Percentiles rank a stretch among this genome's conserved stretches.
These are phyloP conservation scores for Gambusia affinis DNA, from an alignment of 2,113 vertebrate genomes.

Conservation along the genomic window DNA sequence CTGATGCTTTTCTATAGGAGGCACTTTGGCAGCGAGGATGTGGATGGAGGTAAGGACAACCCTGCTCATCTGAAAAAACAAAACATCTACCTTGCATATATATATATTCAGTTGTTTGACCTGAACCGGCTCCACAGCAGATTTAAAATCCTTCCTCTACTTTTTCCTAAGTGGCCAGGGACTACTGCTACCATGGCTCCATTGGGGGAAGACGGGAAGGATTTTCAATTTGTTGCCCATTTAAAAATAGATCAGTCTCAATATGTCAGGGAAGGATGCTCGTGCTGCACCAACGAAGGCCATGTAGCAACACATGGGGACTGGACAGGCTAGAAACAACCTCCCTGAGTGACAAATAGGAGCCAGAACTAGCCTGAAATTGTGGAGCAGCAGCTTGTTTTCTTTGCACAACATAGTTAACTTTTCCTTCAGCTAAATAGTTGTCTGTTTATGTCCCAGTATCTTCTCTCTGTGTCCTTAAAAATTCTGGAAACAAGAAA, in stretches of 20 bases:
- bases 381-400: conserved; percentile 50
- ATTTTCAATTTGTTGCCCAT: conserved; percentile 81
- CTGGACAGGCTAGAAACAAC: conserved; percentile 11
- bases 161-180: conserved; percentile 23
- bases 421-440: conserved; percentile 36
- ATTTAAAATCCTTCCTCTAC: conserved; percentile 29
- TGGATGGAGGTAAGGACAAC: conserved; percentile 89
- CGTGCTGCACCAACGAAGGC: conserved; percentile 51
- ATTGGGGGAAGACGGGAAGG: conserved; percentile 54
- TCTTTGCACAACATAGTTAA: conserved; percentile 42
- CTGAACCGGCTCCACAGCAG: conserved; percentile 20
- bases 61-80: not conserved
- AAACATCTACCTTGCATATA: not conserved
- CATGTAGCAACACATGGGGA: conserved; percentile 29
- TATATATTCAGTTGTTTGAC: conserved; percentile 1
- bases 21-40: conserved; percentile 94
- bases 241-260: conserved; percentile 79
- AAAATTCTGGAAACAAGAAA: conserved; percentile 30
- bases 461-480: conserved; percentile 5
- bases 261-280: conserved; percentile 71
- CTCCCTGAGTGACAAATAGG: conserved; percentile 24
- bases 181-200: conserved; percentile 39
- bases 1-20: conserved; percentile 97
- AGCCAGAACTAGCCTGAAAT: conserved; percentile 39
- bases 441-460: conserved; percentile 36